Evolutionary conservation across 2,797 vertebrate species (phyloP).

Genomic region (Xenopus petersii): DNA sequence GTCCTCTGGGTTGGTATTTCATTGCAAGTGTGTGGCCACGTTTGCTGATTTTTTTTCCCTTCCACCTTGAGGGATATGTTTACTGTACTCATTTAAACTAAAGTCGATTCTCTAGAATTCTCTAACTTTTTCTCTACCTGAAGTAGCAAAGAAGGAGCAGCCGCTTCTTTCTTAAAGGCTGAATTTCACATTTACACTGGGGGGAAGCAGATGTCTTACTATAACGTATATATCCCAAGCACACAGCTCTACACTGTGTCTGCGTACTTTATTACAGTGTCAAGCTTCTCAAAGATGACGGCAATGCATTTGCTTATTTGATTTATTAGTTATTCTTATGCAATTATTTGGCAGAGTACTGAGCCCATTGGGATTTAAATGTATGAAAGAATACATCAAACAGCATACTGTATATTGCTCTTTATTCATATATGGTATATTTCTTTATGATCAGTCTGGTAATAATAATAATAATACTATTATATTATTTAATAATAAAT

Average conservation of each 20-base stretch:
- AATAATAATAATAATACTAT: too few relatives aligned
- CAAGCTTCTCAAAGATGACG: too few relatives aligned
- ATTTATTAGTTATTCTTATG: too few relatives aligned
- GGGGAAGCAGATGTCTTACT: neutral
- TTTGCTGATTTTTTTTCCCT: conserved; percentile 62
- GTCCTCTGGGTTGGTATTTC: conserved; percentile 83
- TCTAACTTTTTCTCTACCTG: conserved; percentile 38
- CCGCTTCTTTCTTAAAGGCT: conserved; percentile 6
- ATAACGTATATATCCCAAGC: too few relatives aligned
- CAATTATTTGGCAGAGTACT: too few relatives aligned
- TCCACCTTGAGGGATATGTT: conserved; percentile 69
- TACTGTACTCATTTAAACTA: conserved; percentile 59
- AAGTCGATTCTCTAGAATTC: conserved; percentile 32
- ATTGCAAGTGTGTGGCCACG: conserved; percentile 59
- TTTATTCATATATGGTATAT: neutral
- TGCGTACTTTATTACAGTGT: too few relatives aligned
- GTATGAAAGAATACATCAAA: neutral
- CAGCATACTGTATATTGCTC: neutral
- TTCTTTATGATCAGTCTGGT: too few relatives aligned
- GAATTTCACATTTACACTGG: neutral
- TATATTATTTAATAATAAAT: too few relatives aligned
- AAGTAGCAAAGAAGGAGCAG: conserved; percentile 2
- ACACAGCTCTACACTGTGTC: too few relatives aligned
- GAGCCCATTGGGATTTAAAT: too few relatives aligned
- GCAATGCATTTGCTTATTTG: too few relatives aligned